Evolutionary conservation across 2,113 vertebrate genomes (phyloP).

Genomic region (Chaetodon auriga): DNA sequence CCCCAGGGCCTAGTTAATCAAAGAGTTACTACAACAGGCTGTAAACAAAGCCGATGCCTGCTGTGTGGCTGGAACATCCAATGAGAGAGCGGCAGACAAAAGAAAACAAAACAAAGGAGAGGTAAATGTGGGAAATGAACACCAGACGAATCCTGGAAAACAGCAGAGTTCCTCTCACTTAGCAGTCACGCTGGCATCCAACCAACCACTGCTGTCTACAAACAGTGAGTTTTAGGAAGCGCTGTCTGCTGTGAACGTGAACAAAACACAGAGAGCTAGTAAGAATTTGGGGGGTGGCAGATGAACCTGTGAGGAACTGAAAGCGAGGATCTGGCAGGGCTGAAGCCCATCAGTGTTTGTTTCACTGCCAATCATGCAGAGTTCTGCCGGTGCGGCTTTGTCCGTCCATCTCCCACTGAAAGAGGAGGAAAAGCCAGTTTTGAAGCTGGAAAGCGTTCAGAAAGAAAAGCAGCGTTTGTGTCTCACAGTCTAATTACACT

Average conservation of each 20-base stretch:
- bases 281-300: background rate
- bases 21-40: constrained; percentile 73
- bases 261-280: constrained; percentile 7
- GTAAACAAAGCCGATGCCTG: constrained; percentile 70
- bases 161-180: background rate
- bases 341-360: background rate
- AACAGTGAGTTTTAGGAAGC: background rate
- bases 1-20: constrained; percentile 71
- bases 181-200: constrained; percentile 3
- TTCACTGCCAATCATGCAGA: background rate
- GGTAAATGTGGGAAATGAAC: constrained; percentile 14
- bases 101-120: background rate
- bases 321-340: background rate
- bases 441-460: background rate
- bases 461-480: background rate
- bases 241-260: background rate
- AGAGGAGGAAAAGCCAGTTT: background rate
- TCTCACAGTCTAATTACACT: background rate
- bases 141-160: constrained; percentile 4
- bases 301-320: background rate
- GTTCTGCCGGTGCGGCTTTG: constrained; percentile 3
- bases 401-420: background rate
- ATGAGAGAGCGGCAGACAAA: constrained; percentile 4
- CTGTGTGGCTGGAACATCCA: constrained; percentile 57
- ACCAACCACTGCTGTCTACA: background rate